These are phyloP conservation scores for Mycetomoellerius zeteki DNA, from an alignment of 1,140 invertebrate genomes.

Conservation along the genomic window DNA sequence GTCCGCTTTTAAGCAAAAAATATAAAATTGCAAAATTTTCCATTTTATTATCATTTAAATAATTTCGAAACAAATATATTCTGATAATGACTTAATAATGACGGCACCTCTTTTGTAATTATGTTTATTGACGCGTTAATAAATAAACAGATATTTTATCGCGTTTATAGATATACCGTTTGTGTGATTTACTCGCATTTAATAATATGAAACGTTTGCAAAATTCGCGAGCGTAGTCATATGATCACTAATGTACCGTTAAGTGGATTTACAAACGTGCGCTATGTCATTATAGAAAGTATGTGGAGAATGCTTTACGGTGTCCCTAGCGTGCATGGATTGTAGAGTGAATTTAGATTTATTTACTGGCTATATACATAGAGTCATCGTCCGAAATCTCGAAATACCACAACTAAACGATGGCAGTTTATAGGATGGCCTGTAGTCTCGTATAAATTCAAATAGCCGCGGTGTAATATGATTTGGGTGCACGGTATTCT, in stretches of 20 bases:
- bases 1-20: background rate
- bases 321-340: slow-evolving; percentile 9
- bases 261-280: slow-evolving; percentile 52
- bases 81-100: background rate
- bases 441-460: slow-evolving; percentile 53
- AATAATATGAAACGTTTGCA: slow-evolving; percentile 15
- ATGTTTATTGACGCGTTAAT: background rate
- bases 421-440: slow-evolving; percentile 10
- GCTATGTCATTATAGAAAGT: slow-evolving; percentile 49
- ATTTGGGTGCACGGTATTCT: slow-evolving; percentile 33
- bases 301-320: slow-evolving; percentile 51
- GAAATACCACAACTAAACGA: slow-evolving; percentile 33
- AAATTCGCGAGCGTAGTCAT: slow-evolving; percentile 13
- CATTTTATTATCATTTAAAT: slow-evolving; percentile 13
- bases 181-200: background rate
- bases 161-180: background rate
- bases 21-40: background rate
- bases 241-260: slow-evolving; percentile 44
- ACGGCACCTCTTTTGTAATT: background rate
- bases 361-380: slow-evolving; percentile 47
- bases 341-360: slow-evolving; percentile 56
- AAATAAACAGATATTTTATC: slow-evolving; percentile 20
- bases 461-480: slow-evolving; percentile 49
- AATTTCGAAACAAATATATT: background rate
- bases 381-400: slow-evolving; percentile 42